Base-by-base conservation (phyloP, 2,888 invertebrate species). In the Andrena flavipes region DNA sequence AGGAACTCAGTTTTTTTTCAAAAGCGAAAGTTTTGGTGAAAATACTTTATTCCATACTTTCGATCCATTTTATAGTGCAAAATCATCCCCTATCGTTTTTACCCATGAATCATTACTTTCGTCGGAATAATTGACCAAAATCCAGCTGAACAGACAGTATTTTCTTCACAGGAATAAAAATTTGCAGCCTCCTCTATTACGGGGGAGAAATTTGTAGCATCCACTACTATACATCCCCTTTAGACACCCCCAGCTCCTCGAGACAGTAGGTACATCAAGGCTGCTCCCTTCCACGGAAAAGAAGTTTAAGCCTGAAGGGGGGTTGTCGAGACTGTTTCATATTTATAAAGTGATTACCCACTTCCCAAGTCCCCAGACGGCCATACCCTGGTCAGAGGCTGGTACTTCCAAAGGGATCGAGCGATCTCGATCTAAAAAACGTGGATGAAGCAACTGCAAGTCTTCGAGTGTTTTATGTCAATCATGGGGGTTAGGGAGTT, bases 341-440 rank as follows among this genome's bases (percentile, higher is more conserved):
- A 60, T 65, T 77, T 73, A 65, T 77, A 73, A 73, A 60, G 35
- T 30, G 73, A 60, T 73, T 73, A 42, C 59, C 72, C 51, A 35
- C 7, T 77, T 72, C 29, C 8, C 7, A 16, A 35, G 1, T 60
- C 65, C 2, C 10, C 4, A 6, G 16, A 29, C 7, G 56, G 1
- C 3, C 0, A 35, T 6, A 30, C 13, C 13, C 30, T 6, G n/a
- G 4, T 10, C 1, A 8, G 33, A 35, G 6, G n/a, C 26, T 63
- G 16, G n/a, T 3, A 63, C 62, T 63, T 63, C 23, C 49, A 33
- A 30, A 8, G 29, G 3, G 23, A 13, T 30, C 8, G 5, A 5
- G 7, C 2, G 16, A 35, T 26, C 29, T 42, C 23, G 48, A 20
- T 20, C 7, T 16, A 35, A 68, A 30, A 48, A 49, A 23, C 29